A percentile compares a stretch with the other conserved stretches of the same genome.
Conservation (phyloP, 2,113 vertebrate genomes). For the Toxostoma redivivum region DNA sequence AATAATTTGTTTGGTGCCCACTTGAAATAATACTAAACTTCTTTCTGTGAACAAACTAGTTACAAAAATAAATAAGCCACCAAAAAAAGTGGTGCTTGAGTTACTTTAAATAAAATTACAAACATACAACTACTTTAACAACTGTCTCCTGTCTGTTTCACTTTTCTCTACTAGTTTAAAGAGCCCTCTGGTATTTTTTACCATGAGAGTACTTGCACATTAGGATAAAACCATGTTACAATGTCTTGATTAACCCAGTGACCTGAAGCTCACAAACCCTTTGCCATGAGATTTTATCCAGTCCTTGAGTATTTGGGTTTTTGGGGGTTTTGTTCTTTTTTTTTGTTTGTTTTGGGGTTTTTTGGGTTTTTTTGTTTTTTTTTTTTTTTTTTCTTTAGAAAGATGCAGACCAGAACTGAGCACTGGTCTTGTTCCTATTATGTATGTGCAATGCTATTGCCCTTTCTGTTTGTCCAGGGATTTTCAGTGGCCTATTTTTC, state of each 20-base stretch:
- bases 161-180: neutral
- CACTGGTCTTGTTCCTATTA: neutral
- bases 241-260: neutral
- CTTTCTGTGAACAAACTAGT: neutral
- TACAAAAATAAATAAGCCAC: neutral
- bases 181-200: neutral
- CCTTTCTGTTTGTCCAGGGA: slow-evolving; percentile 3
- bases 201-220: neutral
- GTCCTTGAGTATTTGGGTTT: neutral
- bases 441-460: neutral
- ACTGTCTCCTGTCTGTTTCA: neutral
- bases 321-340: neutral
- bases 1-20: neutral
- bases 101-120: neutral
- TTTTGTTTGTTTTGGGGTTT: too few relatives aligned
- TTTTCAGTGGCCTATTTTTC: slow-evolving; percentile 8
- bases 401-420: neutral
- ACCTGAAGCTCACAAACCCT: neutral
- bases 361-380: neutral
- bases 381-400: neutral
- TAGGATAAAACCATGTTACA: neutral
- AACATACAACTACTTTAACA: neutral
- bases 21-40: neutral
- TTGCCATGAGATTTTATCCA: neutral
- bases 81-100: neutral